These are phyloP conservation scores for Drosophila kurseongensis DNA, from an alignment of 1,140 invertebrate species.

Conservation along the genomic window DNA sequence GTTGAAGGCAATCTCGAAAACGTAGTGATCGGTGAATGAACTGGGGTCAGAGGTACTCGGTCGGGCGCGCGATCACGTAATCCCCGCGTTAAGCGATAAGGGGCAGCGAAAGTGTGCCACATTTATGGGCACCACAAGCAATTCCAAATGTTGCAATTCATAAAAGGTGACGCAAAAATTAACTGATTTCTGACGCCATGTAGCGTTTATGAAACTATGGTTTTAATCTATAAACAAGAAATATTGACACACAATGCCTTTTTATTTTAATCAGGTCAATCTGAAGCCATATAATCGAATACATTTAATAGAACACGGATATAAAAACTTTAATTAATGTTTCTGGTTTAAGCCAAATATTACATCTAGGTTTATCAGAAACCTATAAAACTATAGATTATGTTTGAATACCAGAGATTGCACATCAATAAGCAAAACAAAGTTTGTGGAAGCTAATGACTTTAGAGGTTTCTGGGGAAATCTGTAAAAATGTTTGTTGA, in stretches of 20 bases:
- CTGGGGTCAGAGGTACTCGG: slow-evolving; percentile 12
- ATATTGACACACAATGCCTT: background rate
- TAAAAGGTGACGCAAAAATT: slow-evolving; percentile 7
- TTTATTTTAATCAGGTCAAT: too few species aligned
- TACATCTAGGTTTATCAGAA: too few species aligned
- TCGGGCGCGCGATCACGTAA: slow-evolving; percentile 15
- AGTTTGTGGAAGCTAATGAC: too few species aligned
- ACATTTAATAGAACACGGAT: too few species aligned
- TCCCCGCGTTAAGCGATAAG: slow-evolving; percentile 6
- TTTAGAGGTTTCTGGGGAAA: too few species aligned
- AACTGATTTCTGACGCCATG: background rate
- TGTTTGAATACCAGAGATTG: too few species aligned
- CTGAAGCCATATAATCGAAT: too few species aligned
- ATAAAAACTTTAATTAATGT: too few species aligned
- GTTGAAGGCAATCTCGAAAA: background rate
- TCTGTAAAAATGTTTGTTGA: too few species aligned
- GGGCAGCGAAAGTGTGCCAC: slow-evolving; percentile 9
- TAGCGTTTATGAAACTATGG: background rate
- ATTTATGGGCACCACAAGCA: slow-evolving; percentile 18
- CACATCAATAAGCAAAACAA: too few species aligned
- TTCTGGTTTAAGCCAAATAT: too few species aligned
- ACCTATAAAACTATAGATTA: too few species aligned
- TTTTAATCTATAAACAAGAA: background rate
- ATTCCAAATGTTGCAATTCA: slow-evolving; percentile 10
- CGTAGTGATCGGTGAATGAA: slow-evolving; percentile 21